Conservation (phyloP, 92 coral and sea anemone genomes). For the Zoanthus sansibaricus region DNA sequence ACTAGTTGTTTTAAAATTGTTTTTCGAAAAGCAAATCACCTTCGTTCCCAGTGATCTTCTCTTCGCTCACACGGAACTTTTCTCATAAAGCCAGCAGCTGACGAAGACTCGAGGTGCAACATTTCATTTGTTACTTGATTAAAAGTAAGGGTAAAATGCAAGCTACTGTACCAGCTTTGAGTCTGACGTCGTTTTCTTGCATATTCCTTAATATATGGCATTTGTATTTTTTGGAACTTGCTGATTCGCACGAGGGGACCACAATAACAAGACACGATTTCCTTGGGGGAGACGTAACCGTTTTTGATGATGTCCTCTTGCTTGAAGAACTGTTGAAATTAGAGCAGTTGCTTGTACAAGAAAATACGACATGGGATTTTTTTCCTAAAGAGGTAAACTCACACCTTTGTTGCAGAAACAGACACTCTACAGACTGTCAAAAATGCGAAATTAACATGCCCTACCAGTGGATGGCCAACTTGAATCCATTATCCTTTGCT, state of each 20-base stretch:
- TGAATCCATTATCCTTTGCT: conserved; percentile 29
- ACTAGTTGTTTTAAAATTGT: no score
- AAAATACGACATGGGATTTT: conserved; percentile 71
- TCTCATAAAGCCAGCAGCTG: no score
- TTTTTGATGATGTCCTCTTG: conserved; percentile 59
- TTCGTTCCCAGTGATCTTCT: no score
- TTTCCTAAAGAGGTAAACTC: conserved; percentile 29
- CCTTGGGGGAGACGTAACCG: conserved; percentile 33
- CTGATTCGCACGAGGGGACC: not conserved
- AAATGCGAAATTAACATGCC: not conserved
- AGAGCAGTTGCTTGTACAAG: conserved; percentile 45
- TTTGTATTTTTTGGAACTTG: not conserved
- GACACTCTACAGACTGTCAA: not conserved
- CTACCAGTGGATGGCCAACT: conserved; percentile 56
- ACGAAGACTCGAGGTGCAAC: no score
- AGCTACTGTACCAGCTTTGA: no score
- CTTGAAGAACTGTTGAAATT: conserved; percentile 43
- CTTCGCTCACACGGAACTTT: no score
- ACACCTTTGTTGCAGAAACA: not conserved
- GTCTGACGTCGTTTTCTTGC: not conserved
- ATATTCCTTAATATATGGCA: not conserved
- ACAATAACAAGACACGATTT: not conserved
- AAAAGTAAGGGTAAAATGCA: no score
- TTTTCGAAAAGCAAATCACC: no score
- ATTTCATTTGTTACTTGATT: no score